Conservation (phyloP, 2,888 invertebrate species). For the Hydrotaea cyrtoneurina region DNA sequence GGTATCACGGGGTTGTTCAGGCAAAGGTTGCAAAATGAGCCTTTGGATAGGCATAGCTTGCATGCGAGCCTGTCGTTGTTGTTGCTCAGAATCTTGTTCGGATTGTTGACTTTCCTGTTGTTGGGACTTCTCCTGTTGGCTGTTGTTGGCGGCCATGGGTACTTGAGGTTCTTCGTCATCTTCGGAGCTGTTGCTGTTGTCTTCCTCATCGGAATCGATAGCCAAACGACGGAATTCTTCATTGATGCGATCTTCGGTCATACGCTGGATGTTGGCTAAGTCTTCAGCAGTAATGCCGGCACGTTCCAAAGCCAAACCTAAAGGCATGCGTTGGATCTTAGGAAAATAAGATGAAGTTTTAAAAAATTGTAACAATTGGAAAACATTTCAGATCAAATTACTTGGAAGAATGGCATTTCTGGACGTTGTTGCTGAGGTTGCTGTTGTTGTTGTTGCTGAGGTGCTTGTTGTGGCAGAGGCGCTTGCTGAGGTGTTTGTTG, state of each 20-base stretch:
- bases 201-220: conserved; percentile 74
- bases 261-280: conserved; percentile 80
- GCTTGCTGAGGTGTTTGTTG: conserved; percentile 69
- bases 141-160: conserved; percentile 33
- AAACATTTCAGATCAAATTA: conserved; percentile 47
- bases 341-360: conserved; percentile 33
- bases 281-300: conserved; percentile 81
- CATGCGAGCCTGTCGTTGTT: conserved; percentile 73
- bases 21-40: conserved; percentile 77
- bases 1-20: conserved; percentile 79
- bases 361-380: neutral
- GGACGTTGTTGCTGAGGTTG: conserved; percentile 74
- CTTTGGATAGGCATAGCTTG: conserved; percentile 71
- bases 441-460: conserved; percentile 62
- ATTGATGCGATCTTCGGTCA: conserved; percentile 80
- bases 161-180: conserved; percentile 72
- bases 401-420: conserved; percentile 75
- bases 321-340: conserved; percentile 79
- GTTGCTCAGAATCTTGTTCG: conserved; percentile 74
- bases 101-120: conserved; percentile 73
- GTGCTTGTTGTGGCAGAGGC: conserved; percentile 46
- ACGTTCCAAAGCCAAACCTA: conserved; percentile 79
- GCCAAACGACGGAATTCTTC: conserved; percentile 79
- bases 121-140: conserved; percentile 53
- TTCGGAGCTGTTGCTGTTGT: conserved; percentile 72